Conservation (phyloP, 2,797 vertebrate genomes). For the Hydrolagus colliei region DNA sequence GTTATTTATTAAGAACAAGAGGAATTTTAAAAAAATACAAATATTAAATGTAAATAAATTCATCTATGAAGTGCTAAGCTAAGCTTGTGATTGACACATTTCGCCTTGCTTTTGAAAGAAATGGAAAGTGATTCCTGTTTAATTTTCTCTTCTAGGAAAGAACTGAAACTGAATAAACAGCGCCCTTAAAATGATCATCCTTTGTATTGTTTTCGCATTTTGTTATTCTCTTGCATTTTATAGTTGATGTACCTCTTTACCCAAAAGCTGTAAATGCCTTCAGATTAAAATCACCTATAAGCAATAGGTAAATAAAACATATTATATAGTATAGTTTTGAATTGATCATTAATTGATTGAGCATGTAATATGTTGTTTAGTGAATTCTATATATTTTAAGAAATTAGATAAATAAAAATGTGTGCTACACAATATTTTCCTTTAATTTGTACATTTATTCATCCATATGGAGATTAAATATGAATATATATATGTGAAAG, state of each 20-base stretch:
- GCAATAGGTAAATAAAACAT: too few species aligned
- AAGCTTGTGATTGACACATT: too few species aligned
- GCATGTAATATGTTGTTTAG: neutral
- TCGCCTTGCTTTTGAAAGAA: neutral
- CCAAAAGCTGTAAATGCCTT: neutral
- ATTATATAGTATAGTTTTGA: too few species aligned
- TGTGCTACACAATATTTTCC: neutral
- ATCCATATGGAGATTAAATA: neutral
- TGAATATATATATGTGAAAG: too few species aligned
- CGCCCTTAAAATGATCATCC: neutral
- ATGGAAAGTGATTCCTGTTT: neutral
- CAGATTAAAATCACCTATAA: neutral
- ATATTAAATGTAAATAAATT: neutral
- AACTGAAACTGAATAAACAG: neutral
- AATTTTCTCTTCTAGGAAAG: slow-evolving; percentile 2
- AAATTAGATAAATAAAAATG: slow-evolving; percentile 10
- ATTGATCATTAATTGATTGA: neutral
- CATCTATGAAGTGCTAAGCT: too few species aligned
- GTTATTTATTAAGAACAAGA: neutral
- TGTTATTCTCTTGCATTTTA: neutral
- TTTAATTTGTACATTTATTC: neutral
- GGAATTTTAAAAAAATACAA: neutral
- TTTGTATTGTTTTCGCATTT: neutral
- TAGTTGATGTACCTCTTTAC: neutral
- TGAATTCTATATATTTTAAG: neutral